Evolutionary conservation across 2,888 invertebrate genomes (phyloP).

Genomic region (Agrochola lychnidis): DNA sequence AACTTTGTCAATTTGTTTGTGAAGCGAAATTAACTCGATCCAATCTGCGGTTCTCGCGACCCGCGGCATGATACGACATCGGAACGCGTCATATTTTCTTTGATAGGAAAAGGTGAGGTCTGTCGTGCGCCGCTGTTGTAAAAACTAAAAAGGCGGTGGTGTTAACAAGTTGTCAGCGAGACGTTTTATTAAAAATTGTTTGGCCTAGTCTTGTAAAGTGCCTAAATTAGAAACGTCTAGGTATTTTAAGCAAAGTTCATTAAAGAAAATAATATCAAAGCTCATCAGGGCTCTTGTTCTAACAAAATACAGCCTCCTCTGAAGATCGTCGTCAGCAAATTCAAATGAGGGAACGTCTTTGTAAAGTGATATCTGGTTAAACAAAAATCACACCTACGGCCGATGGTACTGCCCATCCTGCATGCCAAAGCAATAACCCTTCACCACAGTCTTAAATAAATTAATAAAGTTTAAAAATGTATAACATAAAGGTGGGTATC

Average conservation of each 20-base stretch:
- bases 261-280: background rate
- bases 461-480: constrained; percentile 62
- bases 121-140: constrained; percentile 62
- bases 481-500: constrained; percentile 52
- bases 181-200: constrained; percentile 32
- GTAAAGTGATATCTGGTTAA: background rate
- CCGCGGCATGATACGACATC: constrained; percentile 83
- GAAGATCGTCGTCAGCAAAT: background rate
- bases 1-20: constrained; percentile 91
- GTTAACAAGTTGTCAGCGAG: constrained; percentile 24
- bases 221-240: background rate
- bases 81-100: constrained; percentile 81
- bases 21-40: constrained; percentile 91
- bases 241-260: background rate
- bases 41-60: constrained; percentile 85
- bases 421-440: constrained; percentile 16
- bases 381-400: background rate
- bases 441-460: constrained; percentile 48
- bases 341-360: background rate
- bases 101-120: constrained; percentile 75
- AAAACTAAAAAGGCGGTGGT: constrained; percentile 42
- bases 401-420: background rate
- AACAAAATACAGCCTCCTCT: too few species aligned
- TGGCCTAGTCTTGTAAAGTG: background rate
- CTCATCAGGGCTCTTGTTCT: too few species aligned